Base-by-base conservation (phyloP, 2,888 invertebrate genomes). In the Parnassius smintheus region DNA sequence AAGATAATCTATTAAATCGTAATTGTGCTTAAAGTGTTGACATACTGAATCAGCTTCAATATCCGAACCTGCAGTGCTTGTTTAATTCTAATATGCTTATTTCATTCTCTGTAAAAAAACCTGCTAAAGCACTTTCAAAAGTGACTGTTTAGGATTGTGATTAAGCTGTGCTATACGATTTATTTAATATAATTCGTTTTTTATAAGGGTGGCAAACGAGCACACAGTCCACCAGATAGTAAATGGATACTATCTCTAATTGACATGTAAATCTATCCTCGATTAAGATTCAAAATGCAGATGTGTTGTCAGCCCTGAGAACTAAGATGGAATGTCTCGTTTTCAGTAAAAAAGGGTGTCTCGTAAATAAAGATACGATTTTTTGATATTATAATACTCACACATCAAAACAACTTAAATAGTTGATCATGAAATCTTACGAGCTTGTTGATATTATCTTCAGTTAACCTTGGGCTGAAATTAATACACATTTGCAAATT, bases 401-500 rank as follows among this genome's bases (percentile, higher is more conserved):
- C 4, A 46, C n/a, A n/a, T 46, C 46, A 12, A 46, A 46, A n/a
- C n/a, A n/a, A n/a, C n/a, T 18, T 49, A 51, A 11, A 12, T 41
- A 49, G 35, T 57, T 13, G 54, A 45, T 62, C 55, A 53, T 51
- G 59, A 48, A 62, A 59, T 55, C 55, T 62, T 65, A 59, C 55
- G 54, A 60, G 49, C 59, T 64, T 66, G 66, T 56, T 62, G 51
- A 60, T 57, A 60, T 22, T 53, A 22, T 56, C 48, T 54, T 46
- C n/a, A 44, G 56, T 49, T 44, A 35, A n/a, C 42, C 35, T 10
- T 46, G 35, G 42, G 49, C 62, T 64, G 64, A 62, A 62, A 63
- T 45, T 46, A 56, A 55, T 46, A 56, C 22, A 46, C 61, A 64
- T 61, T 65, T 60, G 57, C 58, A 62, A 68, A 79, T 85, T 83